These are phyloP conservation scores for Pomacea maculata DNA, from an alignment of 1,140 invertebrate genomes.

Conservation along the genomic window DNA sequence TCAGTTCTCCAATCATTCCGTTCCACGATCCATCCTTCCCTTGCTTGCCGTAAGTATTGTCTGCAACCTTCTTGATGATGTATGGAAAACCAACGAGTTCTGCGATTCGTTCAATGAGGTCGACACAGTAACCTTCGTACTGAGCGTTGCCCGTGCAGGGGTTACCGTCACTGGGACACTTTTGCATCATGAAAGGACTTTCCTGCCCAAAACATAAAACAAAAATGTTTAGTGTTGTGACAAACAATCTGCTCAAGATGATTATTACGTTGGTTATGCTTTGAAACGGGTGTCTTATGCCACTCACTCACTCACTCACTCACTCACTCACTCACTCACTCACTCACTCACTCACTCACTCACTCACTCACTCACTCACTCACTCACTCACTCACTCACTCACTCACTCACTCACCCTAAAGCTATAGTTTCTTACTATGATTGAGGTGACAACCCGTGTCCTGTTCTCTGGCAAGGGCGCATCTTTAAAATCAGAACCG, in stretches of 20 bases:
- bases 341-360: too few species aligned
- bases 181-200: constrained; percentile 47
- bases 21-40: constrained; percentile 70
- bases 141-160: constrained; percentile 49
- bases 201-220: constrained; percentile 31
- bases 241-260: neutral
- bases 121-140: constrained; percentile 73
- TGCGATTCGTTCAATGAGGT: constrained; percentile 44
- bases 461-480: neutral
- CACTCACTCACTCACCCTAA: too few species aligned
- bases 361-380: too few species aligned
- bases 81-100: constrained; percentile 79
- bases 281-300: neutral
- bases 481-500: neutral
- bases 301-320: too few species aligned
- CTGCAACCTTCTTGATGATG: constrained; percentile 84
- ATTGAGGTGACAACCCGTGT: too few species aligned
- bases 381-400: too few species aligned
- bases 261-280: neutral
- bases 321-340: too few species aligned
- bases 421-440: too few species aligned
- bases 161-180: constrained; percentile 33
- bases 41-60: constrained; percentile 87
- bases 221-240: neutral
- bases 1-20: constrained; percentile 64